Evolutionary conservation across 2,113 vertebrate genomes (phyloP).

Genomic region (Nycticebus coucang): DNA sequence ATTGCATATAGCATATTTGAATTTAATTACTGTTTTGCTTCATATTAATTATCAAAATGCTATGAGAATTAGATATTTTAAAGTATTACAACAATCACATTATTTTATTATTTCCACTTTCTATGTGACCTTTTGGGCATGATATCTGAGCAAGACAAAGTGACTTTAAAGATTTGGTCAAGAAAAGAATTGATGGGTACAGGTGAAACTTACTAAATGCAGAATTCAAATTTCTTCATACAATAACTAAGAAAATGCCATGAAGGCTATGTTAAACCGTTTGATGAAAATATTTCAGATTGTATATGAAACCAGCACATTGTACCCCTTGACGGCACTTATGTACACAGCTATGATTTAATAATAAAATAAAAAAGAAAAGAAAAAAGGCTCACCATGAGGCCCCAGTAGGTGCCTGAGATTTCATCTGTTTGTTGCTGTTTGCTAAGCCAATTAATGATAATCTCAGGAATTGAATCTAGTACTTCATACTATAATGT

Average conservation of each 20-base stretch:
- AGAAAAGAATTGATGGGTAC: background rate
- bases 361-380: no score
- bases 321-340: no score
- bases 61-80: background rate
- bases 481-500: background rate
- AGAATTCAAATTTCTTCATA: no score
- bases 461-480: background rate
- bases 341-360: no score
- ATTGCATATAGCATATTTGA: background rate
- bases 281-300: no score
- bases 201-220: no score
- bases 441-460: background rate
- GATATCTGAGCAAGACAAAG: background rate
- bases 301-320: no score
- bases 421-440: background rate
- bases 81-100: background rate
- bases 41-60: background rate
- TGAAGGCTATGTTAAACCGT: no score
- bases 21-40: background rate
- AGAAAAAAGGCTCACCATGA: background rate
- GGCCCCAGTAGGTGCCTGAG: rapidly evolving
- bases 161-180: background rate
- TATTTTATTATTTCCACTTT: background rate
- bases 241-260: no score
- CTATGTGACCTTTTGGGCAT: background rate